Evolutionary conservation across 1,140 invertebrate species (phyloP), one percentile per base, ranked within the genome.

Genomic region (Dufourea novaeangliae): DNA sequence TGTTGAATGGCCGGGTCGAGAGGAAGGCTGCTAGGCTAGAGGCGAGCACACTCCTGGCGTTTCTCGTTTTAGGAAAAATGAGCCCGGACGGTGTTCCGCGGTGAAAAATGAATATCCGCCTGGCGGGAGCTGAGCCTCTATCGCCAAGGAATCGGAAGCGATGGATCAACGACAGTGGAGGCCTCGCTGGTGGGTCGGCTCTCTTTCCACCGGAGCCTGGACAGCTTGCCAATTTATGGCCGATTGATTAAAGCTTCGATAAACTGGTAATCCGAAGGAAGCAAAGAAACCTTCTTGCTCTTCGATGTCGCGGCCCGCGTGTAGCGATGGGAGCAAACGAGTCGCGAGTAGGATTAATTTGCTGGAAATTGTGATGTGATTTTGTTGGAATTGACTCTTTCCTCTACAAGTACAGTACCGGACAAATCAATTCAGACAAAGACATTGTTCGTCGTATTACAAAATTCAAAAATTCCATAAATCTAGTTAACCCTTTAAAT

Each of bases 161-260:
- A 83, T 83, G 80, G 71, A 84, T 84, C 76, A 84, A 84, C 59
- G 71, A 84, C 76, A 71, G 41, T 11, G 63, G 34, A 29, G 39
- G 44, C n/a, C 41, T n/a, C 70, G 41, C n/a, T 27, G 82, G 46
- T 70, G 75, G 75, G 79, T 70, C 20, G 76, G 67, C 34, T 27
- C 57, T 83, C 61, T 61, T 70, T 32, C 54, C 39, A 34, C 52
- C 46, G 44, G 27, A 17, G n/a, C n/a, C 63, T 6, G 54, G 66
- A 82, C 56, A 54, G 79, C 73, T 67, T 61, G 81, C 74, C 82
- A 78, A 82, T 83, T 83, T 73, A 82, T 57, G 56, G 57, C 57
- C 79, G 82, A 54, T 82, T 74, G 81, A 83, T 83, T 82, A 74
- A 78, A 64, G 75, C 52, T 70, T 69, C 56, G 82, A 83, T 82